Base-by-base conservation (phyloP, 2,888 invertebrate genomes). In the Rugalucina vietnamica region DNA sequence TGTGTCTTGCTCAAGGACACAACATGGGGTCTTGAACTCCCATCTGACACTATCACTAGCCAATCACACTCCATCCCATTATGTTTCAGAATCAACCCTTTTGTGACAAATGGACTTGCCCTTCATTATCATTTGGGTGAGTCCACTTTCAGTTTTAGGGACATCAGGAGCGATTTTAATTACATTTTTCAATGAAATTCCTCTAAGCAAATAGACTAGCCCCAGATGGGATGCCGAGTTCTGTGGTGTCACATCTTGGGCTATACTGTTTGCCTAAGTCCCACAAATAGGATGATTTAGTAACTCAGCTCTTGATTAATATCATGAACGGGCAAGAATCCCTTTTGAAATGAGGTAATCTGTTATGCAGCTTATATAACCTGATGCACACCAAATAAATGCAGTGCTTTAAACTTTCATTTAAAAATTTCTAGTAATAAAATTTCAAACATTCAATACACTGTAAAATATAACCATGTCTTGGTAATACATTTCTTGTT, bases 261-360 rank as follows among this genome's bases (percentile, higher is more conserved):
- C 27, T 57, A 57, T 5, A n/a, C 3, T 3, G 24, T 27, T 10
- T 21, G 57, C 24, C 27, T 24, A 10, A 8, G 27, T 29, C 2
- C 27, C 24, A n/a, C 10, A 57, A 12, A 27, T 29, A 57, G 12
- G 34, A 27, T n/a, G n/a, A n/a, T n/a, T n/a, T n/a, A n/a, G n/a
- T n/a, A n/a, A n/a, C n/a, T n/a, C n/a, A n/a, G n/a, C n/a, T n/a
- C n/a, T n/a, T n/a, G n/a, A n/a, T n/a, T 65, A 65, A 65, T 65
- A 65, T 65, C 65, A 65, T 65, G 34, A 34, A 18, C 24, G 65
- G 65, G 65, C 65, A 65, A 65, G 65, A 65, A 43, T 18, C 34
- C 34, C 65, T 34, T 8, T 14, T 54, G 34, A 18, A 34, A 65
- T 65, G 65, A 65, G 65, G 65, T 65, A 65, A 65, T 65, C 10